Conservation (phyloP, 2,888 invertebrate genomes). For the Opisthograptis luteolata region DNA sequence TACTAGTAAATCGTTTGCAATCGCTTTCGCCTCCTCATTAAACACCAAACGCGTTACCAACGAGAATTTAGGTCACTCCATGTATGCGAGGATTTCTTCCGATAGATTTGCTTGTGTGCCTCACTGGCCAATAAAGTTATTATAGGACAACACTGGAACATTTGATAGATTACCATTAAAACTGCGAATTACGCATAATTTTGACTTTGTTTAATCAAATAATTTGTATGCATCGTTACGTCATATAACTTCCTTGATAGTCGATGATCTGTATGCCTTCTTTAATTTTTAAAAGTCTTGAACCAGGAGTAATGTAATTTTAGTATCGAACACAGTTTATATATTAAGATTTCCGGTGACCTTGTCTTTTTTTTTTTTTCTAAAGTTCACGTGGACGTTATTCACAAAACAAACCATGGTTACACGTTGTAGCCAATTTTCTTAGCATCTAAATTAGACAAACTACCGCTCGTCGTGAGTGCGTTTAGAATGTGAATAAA, state of each 20-base stretch:
- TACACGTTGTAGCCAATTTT: conserved; percentile 27
- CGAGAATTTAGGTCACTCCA: conserved; percentile 63
- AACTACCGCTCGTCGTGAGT: conserved; percentile 25
- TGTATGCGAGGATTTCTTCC: conserved; percentile 69
- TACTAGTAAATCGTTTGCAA: background rate
- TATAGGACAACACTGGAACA: conserved; percentile 40
- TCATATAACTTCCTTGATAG: too few relatives aligned
- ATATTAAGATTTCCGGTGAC: too few relatives aligned
- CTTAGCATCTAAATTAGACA: conserved; percentile 37
- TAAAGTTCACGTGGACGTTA: too few relatives aligned
- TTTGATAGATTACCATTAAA: conserved; percentile 48
- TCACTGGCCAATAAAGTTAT: conserved; percentile 65
- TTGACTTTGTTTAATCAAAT: conserved; percentile 27
- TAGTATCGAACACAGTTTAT: too few relatives aligned
- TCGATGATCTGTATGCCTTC: too few relatives aligned
- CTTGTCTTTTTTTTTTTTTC: too few relatives aligned
- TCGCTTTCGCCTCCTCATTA: conserved; percentile 39
- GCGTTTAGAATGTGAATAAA: conserved; percentile 36
- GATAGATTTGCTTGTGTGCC: conserved; percentile 69
- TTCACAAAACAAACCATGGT: too few relatives aligned
- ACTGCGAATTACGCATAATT: conserved; percentile 30
- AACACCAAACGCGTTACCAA: conserved; percentile 42
- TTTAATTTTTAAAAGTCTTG: too few relatives aligned
- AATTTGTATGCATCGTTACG: too few relatives aligned
- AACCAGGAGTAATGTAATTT: too few relatives aligned